Base-by-base conservation (phyloP, 2,888 invertebrate species). In the Celastrina argiolus region DNA sequence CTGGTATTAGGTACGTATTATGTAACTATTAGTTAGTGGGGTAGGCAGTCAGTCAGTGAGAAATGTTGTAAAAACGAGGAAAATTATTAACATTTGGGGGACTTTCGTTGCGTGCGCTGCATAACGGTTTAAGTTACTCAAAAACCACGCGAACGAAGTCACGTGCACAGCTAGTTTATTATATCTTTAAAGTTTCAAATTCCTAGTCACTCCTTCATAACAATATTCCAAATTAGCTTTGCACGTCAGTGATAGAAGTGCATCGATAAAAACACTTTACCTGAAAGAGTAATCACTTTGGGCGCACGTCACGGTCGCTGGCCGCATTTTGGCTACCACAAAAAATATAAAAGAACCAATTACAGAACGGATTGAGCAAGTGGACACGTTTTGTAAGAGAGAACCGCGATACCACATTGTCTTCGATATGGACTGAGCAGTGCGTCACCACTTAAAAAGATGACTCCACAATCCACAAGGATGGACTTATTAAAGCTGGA, bases 331-430 rank as follows among this genome's bases (percentile, higher is more conserved):
- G 16, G 42, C 12, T 14, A 64, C 64, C 34, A 66, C 66, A 66
- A 66, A 66, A 66, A 66, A 36, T 31, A 18, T 31, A 39, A 41
- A 59, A 66, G 59, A 42, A 59, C 66, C 36, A 59, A 59, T 42
- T 66, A 59, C 10, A 18, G 28, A 56, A 41, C 22, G n/a, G 42
- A 28, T 41, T 56, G 65, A 28, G 39, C 39, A 56, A 16, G 34
- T 36, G 61, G 26, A 59, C 42, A 42, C 66, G 66, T 66, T 61
- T 36, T 45, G 42, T 45, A 59, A 18, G 45, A 34, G 12, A 58
- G 66, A 65, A 69, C 67, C 63, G 51, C 68, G 65, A 66, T 28
- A 56, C 65, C 56, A 39, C 58, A 69, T 69, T 69, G 66, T 66
- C 63, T 61, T 22, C 22, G 41, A 51, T 63, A 64, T 66, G 42